Evolutionary conservation across 1,140 invertebrate genomes (phyloP).

Genomic region (Diabrotica undecimpunctata): DNA sequence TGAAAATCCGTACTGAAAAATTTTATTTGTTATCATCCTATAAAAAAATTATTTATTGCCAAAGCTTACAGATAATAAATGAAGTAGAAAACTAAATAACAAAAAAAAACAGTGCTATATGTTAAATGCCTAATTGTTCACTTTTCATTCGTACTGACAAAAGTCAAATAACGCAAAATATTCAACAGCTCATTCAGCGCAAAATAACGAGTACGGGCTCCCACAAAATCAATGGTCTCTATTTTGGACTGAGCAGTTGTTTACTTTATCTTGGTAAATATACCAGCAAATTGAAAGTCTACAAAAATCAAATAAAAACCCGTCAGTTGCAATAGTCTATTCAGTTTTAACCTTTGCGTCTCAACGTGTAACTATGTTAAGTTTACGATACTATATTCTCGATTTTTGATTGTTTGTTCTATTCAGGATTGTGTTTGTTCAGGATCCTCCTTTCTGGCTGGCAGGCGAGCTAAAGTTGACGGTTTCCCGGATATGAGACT

Average conservation of each 20-base stretch:
- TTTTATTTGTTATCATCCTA: no score
- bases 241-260: neutral
- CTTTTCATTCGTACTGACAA: no score
- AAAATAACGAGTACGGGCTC: no score
- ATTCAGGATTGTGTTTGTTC: neutral
- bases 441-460: neutral
- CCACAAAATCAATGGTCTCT: no score
- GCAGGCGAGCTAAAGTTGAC: neutral
- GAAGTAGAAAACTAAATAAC: no score
- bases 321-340: neutral
- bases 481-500: neutral
- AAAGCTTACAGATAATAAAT: no score
- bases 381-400: neutral
- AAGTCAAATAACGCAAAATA: no score
- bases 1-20: no score
- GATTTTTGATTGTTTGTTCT: conserved; percentile 1
- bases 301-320: neutral
- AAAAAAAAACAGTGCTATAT: no score
- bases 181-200: no score
- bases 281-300: neutral
- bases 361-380: neutral
- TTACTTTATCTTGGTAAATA: neutral
- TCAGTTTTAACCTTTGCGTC: neutral
- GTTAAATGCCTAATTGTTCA: no score
- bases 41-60: no score